Conservation (phyloP, 2,113 vertebrate genomes). For the Larimichthys polyactis region DNA sequence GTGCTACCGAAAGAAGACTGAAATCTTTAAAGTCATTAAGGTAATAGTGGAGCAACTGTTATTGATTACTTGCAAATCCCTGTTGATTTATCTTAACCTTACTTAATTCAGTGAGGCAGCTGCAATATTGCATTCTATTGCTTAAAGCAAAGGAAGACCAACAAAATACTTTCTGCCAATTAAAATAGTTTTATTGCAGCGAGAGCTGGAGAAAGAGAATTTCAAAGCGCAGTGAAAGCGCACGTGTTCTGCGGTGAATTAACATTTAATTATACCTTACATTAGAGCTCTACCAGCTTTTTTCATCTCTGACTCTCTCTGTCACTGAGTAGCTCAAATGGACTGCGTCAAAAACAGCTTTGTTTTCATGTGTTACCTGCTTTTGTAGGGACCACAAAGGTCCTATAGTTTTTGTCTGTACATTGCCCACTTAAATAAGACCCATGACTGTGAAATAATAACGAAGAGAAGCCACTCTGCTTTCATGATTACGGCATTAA, state of each 20-base stretch:
- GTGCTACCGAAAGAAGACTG: background rate
- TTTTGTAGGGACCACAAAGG: constrained; percentile 5
- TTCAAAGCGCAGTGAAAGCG: constrained; percentile 7
- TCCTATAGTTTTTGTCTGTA: constrained; percentile 1
- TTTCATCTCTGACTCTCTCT: constrained; percentile 21
- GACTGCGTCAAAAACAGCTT: constrained; percentile 15
- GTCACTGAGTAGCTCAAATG: constrained; percentile 38
- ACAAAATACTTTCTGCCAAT: background rate
- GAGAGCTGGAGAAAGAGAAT: constrained; percentile 6
- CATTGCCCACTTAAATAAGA: constrained; percentile 37
- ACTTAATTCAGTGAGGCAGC: background rate
- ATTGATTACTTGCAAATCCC: constrained; percentile 2
- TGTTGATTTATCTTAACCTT: background rate
- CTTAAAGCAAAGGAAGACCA: background rate
- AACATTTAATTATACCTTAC: constrained; percentile 66
- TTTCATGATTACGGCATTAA: constrained; percentile 2
- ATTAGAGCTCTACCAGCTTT: constrained; percentile 40
- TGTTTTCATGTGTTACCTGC: constrained; percentile 26
- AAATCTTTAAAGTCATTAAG: background rate
- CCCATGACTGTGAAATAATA: constrained; percentile 30
- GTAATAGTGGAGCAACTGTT: background rate
- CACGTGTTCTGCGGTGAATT: constrained; percentile 41
- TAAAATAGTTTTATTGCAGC: constrained; percentile 26
- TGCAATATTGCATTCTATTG: background rate
- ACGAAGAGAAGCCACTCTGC: constrained; percentile 3